These are phyloP conservation scores for Drosophila saltans DNA, from an alignment of 1,140 invertebrate species.

Conservation along the genomic window DNA sequence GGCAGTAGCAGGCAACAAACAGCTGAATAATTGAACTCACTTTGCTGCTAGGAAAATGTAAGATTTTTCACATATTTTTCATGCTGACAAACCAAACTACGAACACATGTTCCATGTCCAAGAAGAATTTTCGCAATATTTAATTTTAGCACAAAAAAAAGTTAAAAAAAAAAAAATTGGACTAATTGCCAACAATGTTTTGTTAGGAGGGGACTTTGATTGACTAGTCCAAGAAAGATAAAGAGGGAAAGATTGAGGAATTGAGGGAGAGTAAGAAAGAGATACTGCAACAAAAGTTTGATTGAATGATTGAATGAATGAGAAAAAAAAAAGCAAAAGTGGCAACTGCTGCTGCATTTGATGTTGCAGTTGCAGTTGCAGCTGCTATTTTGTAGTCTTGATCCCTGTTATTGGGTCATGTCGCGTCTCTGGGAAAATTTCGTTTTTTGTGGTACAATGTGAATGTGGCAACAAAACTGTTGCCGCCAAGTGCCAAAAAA, in stretches of 20 bases:
- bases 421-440: slow-evolving; percentile 78
- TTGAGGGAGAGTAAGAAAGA: not conserved
- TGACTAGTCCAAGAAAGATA: slow-evolving; percentile 62
- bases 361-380: slow-evolving; percentile 35
- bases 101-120: slow-evolving; percentile 67
- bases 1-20: slow-evolving; percentile 11
- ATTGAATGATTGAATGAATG: slow-evolving; percentile 81
- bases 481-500: slow-evolving; percentile 76
- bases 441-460: slow-evolving; percentile 50
- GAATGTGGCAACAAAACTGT: slow-evolving; percentile 53
- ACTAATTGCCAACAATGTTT: slow-evolving; percentile 77
- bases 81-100: slow-evolving; percentile 11
- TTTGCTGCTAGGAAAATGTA: slow-evolving; percentile 68
- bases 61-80: slow-evolving; percentile 79
- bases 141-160: slow-evolving; percentile 69
- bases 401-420: slow-evolving; percentile 79
- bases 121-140: slow-evolving; percentile 79
- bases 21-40: slow-evolving; percentile 59
- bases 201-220: slow-evolving; percentile 42
- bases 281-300: slow-evolving; percentile 36
- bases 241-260: slow-evolving; percentile 9
- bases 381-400: slow-evolving; percentile 48
- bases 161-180: slow-evolving; percentile 62
- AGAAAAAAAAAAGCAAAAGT: slow-evolving; percentile 21
- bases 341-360: slow-evolving; percentile 46